These are phyloP conservation scores for Cetonia aurata DNA, from an alignment of 2,888 invertebrate species.

Conservation along the genomic window DNA sequence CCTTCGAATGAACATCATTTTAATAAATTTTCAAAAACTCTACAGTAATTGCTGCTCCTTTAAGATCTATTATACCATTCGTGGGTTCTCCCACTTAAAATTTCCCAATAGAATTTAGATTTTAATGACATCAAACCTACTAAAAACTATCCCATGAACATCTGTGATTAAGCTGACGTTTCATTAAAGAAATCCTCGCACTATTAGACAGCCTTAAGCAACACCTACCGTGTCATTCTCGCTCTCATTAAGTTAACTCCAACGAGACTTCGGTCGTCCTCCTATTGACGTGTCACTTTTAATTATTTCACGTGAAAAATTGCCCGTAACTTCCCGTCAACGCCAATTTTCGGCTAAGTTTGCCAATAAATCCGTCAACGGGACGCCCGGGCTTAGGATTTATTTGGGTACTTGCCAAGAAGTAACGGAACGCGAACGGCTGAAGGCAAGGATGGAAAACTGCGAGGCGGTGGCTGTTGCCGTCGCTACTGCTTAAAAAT, in stretches of 20 bases:
- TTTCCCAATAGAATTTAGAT: no score
- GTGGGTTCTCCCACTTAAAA: no score
- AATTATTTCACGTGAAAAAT: conserved; percentile 3
- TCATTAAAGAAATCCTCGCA: no score
- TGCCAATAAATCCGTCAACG: conserved; percentile 7
- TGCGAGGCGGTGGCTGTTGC: not conserved
- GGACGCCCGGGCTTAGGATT: not conserved
- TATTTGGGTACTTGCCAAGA: not conserved
- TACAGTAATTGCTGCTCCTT: no score
- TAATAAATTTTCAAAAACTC: no score
- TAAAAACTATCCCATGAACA: no score
- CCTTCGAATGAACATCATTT: no score
- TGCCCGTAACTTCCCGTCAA: not conserved
- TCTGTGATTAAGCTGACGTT: no score
- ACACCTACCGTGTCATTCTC: not conserved
- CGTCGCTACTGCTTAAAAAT: no score
- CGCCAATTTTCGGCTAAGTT: conserved; percentile 1
- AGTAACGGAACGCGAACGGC: not conserved
- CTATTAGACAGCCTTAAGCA: no score
- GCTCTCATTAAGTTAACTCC: not conserved
- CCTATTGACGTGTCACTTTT: not conserved
- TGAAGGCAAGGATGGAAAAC: not conserved
- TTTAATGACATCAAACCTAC: no score
- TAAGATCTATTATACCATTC: no score
- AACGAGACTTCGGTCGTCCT: not conserved